Evolutionary conservation across 2,797 vertebrate genomes (phyloP).

Genomic region (Manis javanica): DNA sequence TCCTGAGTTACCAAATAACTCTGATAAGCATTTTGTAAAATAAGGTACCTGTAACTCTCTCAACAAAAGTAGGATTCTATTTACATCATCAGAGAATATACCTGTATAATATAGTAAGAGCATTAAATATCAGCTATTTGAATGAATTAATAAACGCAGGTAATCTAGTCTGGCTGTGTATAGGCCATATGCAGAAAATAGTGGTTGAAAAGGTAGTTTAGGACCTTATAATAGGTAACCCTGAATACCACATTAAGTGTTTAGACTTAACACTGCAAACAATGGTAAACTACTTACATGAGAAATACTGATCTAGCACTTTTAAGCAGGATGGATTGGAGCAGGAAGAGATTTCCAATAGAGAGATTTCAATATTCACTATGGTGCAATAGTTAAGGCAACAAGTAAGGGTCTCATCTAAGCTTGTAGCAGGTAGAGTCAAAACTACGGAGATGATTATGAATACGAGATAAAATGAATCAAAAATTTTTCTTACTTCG

Average conservation of each 20-base stretch:
- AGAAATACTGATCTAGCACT: conserved; percentile 39
- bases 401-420: conserved; percentile 25
- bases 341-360: not conserved
- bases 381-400: conserved; percentile 23
- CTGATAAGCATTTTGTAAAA: too few species aligned
- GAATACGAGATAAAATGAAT: conserved; percentile 24
- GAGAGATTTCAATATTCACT: not conserved
- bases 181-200: too few species aligned
- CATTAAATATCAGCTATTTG: too few species aligned
- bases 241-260: not conserved
- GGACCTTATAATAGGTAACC: not conserved
- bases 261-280: conserved; percentile 8
- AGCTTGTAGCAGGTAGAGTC: not conserved
- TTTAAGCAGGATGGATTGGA: conserved; percentile 17
- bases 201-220: too few species aligned
- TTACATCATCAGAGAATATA: too few species aligned
- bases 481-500: not conserved
- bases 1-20: too few species aligned
- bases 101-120: too few species aligned
- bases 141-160: too few species aligned
- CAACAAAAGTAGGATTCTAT: too few species aligned
- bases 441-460: conserved; percentile 1
- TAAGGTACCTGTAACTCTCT: too few species aligned
- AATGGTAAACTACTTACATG: not conserved
- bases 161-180: too few species aligned